phyloP scores from a whole-genome alignment of 2,888 invertebrate species.

The Tridacna crocea region DNA sequence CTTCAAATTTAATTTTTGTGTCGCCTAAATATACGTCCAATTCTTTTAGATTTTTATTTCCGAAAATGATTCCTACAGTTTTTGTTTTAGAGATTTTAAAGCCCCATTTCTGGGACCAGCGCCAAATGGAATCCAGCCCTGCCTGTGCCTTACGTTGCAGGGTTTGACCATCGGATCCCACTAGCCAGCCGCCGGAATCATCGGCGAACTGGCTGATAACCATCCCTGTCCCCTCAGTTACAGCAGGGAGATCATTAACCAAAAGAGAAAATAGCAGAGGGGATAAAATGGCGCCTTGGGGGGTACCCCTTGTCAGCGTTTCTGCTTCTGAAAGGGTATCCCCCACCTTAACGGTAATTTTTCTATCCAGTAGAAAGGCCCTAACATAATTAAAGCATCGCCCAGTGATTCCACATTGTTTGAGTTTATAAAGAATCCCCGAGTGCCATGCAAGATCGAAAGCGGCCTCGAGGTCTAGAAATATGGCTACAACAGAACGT shows the following conservation, averaged over 20 bases:
- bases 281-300: constrained; percentile 28
- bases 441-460: constrained; percentile 25
- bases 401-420: constrained; percentile 33
- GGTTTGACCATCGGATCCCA: constrained; percentile 21
- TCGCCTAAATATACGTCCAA: constrained; percentile 17
- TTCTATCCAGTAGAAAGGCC: constrained; percentile 24
- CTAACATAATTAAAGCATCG: constrained; percentile 28
- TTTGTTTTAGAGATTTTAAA: constrained; percentile 34
- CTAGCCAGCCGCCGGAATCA: constrained; percentile 40
- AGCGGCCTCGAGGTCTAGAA: constrained; percentile 19
- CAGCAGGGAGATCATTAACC: constrained; percentile 32
- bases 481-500: constrained; percentile 13
- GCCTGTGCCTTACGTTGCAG: constrained; percentile 27
- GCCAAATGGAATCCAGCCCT: constrained; percentile 29
- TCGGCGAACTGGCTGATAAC: constrained; percentile 34
- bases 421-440: constrained; percentile 29
- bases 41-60: not conserved
- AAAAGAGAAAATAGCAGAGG: constrained; percentile 32
- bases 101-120: constrained; percentile 34
- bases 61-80: constrained; percentile 26
- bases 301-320: constrained; percentile 11
- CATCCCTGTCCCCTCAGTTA: constrained; percentile 19
- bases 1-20: constrained; percentile 1
- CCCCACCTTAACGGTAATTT: constrained; percentile 23
- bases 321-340: constrained; percentile 12